Percentiles rank a stretch among this genome's conserved stretches.
These are phyloP conservation scores for Sarcophaga bullata DNA, from an alignment of 1,140 invertebrate genomes.

Conservation along the genomic window DNA sequence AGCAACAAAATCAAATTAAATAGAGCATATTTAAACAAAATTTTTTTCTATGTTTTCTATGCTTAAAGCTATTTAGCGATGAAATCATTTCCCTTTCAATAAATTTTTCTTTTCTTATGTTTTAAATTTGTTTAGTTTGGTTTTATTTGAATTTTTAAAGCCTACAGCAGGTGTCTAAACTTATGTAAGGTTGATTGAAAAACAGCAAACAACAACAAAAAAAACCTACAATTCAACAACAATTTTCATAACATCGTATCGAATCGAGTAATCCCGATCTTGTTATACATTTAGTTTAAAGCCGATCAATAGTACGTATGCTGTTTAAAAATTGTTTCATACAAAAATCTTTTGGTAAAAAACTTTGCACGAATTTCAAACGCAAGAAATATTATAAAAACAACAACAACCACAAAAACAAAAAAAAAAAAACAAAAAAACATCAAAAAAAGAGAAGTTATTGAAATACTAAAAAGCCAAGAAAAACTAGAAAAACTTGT, in stretches of 20 bases:
- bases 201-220: background rate
- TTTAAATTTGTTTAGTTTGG: background rate
- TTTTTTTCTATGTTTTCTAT: background rate
- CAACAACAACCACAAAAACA: background rate
- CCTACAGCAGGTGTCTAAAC: conserved; percentile 14
- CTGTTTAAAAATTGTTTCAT: background rate
- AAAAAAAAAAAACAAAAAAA: background rate
- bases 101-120: background rate
- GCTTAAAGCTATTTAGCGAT: too few species aligned
- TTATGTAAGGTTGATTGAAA: background rate
- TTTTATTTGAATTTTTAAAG: too few species aligned
- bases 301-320: background rate
- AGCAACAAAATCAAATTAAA: background rate
- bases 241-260: background rate
- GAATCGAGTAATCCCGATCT: background rate
- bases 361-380: background rate
- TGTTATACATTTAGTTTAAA: background rate
- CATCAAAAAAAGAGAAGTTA: background rate
- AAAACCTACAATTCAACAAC: background rate
- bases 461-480: background rate
- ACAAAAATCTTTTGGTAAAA: background rate
- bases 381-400: too few species aligned
- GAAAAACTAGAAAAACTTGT: conserved; percentile 24
- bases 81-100: background rate
- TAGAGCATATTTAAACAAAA: conserved; percentile 8